phyloP scores from a whole-genome alignment of 2,797 vertebrate species.

The Sparus aurata region DNA sequence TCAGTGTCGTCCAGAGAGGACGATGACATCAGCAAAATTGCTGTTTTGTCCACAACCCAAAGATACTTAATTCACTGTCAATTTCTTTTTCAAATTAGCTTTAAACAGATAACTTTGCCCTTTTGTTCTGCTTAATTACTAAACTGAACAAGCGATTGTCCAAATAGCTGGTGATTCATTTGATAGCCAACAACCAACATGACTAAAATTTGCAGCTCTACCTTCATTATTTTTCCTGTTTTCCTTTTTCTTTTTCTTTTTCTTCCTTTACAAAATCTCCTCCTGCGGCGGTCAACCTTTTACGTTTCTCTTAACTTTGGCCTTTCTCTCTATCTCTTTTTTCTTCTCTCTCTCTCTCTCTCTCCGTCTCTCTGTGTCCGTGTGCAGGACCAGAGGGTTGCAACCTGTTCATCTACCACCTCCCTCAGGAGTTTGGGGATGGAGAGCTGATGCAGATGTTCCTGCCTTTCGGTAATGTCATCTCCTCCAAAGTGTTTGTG shows the following conservation, averaged over 20 bases:
- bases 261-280: not conserved
- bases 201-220: too few relatives aligned
- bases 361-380: constrained; percentile 52
- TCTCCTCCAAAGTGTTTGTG: constrained; percentile 99
- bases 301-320: constrained; percentile 39
- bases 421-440: constrained; percentile 99
- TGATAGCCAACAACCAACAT: too few relatives aligned
- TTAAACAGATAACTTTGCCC: too few relatives aligned
- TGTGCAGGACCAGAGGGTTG: constrained; percentile 96
- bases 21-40: too few relatives aligned
- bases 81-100: too few relatives aligned
- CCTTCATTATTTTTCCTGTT: not conserved
- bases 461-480: constrained; percentile 99
- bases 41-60: too few relatives aligned
- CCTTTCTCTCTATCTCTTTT: constrained; percentile 37
- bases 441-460: constrained; percentile 99
- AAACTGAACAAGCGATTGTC: too few relatives aligned
- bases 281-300: constrained; percentile 20
- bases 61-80: too few relatives aligned
- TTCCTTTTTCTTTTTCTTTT: not conserved
- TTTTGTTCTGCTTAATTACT: too few relatives aligned
- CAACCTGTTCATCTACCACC: constrained; percentile 99
- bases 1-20: too few relatives aligned
- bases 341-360: constrained; percentile 20
- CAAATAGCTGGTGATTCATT: too few relatives aligned